Conservation (phyloP, 1,140 invertebrate species). For the Chymomyza costata region DNA sequence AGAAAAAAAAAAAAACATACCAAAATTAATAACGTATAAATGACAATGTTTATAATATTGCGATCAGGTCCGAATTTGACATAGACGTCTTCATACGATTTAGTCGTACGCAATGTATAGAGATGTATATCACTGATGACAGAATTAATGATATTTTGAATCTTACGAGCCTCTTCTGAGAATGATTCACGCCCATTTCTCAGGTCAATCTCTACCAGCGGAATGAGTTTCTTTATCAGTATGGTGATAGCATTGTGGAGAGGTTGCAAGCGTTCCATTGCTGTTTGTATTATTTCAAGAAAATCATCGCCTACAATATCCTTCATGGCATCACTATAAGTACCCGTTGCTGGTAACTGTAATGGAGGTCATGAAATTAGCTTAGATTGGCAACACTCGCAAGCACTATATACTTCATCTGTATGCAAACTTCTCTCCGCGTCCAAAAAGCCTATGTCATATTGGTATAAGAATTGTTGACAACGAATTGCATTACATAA, state of each 20-base stretch:
- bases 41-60: slow-evolving; percentile 45
- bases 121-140: slow-evolving; percentile 38
- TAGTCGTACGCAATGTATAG: slow-evolving; percentile 21
- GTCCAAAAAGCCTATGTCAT: slow-evolving; percentile 79
- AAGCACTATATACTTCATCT: slow-evolving; percentile 22
- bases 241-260: slow-evolving; percentile 7
- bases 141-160: slow-evolving; percentile 34
- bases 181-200: slow-evolving; percentile 16
- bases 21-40: slow-evolving; percentile 77
- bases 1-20: slow-evolving; percentile 30
- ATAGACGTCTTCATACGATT: slow-evolving; percentile 48
- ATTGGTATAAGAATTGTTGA: slow-evolving; percentile 78
- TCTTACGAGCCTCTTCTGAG: neutral
- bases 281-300: slow-evolving; percentile 9
- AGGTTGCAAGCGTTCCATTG: slow-evolving; percentile 2
- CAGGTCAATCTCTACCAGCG: slow-evolving; percentile 21
- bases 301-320: neutral
- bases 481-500: slow-evolving; percentile 26
- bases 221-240: slow-evolving; percentile 8
- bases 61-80: slow-evolving; percentile 35
- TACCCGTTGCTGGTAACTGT: slow-evolving; percentile 32
- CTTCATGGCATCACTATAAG: slow-evolving; percentile 15
- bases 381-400: neutral
- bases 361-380: neutral
- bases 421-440: slow-evolving; percentile 36